Evolutionary conservation across 2,797 vertebrate genomes (phyloP), one percentile per base, ranked within the genome.

Genomic region (Fringilla coelebs): DNA sequence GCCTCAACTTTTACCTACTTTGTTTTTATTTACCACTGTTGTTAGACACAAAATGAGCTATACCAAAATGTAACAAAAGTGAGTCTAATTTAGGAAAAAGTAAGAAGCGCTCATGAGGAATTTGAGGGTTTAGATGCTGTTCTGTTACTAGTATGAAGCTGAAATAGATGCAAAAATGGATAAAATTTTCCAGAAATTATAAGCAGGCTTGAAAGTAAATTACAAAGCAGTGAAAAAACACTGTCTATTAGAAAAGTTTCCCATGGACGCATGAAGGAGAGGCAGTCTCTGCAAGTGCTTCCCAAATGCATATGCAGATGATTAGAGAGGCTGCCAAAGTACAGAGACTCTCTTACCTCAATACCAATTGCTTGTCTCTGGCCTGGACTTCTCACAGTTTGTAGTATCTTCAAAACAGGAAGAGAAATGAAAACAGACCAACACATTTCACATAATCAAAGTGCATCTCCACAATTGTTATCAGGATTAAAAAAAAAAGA

Each of bases 331-430:
- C 31, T 91, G 60, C 43, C 19, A 28, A 48, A 7, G 10, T 41
- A 83, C 34, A 91, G 25, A 74, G 75, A 96, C 95, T 41, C 28
- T 41, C 96, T 98, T 96, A 99, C 99, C 98, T 99, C 99, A 90
- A 99, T 99, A 86, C 99, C 99, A 71, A 98, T 98, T 62, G 98
- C 98, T 97, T 99, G 99, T 84, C 98, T 98, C 97, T 99, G 99
- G 71, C 99, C 98, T 41, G 99, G 98, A 31, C 97, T 97, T 97
- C 98, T 98, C 71, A 99, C 98, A 1, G 99, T 99, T 94, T 99
- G 99, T 38, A 99, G 77, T 91, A 99, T 98, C 99, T 99, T 97
- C 34, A 96, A 96, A 96, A 68, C 11, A 91, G n/a, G 85, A 78
- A 75, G 8, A 73, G 17, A 86, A 94, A 94, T 25, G 0, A 83